These are phyloP conservation scores for Himalopsyche japonica DNA, from an alignment of 2,888 invertebrate genomes.

Conservation along the genomic window DNA sequence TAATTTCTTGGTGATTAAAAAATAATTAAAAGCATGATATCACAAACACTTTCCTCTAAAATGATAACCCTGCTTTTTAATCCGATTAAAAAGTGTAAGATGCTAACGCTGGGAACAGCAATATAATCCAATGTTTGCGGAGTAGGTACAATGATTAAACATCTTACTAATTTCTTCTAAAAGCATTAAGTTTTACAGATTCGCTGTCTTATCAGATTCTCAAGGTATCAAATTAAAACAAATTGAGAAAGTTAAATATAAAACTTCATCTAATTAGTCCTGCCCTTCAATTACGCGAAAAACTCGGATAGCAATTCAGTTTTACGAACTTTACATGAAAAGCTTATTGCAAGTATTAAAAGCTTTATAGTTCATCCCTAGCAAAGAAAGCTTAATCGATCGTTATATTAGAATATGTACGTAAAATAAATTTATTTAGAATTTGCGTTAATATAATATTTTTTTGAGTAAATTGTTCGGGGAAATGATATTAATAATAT, in stretches of 20 bases:
- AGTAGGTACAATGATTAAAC: neutral
- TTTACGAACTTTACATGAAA: neutral
- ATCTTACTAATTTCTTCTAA: neutral
- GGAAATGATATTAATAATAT: no score
- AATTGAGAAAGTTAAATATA: neutral
- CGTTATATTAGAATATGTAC: no score
- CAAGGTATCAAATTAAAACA: neutral
- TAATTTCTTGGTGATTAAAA: no score
- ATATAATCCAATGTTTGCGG: neutral
- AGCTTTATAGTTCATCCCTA: neutral
- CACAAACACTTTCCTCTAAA: no score
- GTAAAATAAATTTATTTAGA: no score
- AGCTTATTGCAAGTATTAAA: neutral
- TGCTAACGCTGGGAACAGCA: no score
- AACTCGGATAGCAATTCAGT: neutral
- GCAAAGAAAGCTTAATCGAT: no score
- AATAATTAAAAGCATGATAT: no score
- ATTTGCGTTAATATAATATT: no score
- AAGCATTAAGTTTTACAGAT: neutral
- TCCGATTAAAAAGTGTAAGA: no score
- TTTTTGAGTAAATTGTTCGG: no score
- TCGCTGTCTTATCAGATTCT: neutral
- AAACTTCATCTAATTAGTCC: neutral
- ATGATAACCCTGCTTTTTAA: no score
- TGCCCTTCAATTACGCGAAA: neutral